Base-by-base conservation (phyloP, 2,113 vertebrate species). In the Ellobius talpinus region DNA sequence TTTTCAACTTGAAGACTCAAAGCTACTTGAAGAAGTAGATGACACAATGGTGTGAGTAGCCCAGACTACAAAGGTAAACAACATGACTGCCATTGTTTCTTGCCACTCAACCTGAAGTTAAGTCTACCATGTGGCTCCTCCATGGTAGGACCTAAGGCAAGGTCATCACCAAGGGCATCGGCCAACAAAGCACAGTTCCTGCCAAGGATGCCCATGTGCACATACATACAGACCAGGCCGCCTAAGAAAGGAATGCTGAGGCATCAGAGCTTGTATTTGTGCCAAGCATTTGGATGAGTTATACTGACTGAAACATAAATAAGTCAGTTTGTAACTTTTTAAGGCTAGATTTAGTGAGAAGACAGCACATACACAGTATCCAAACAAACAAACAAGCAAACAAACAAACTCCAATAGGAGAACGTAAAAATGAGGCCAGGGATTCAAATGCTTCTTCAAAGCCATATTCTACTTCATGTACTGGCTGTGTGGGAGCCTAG, bases 371-470 rank as follows among this genome's bases (percentile, higher is more conserved):
- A 84, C 21, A 36, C 4, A 63, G 55, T 29, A 29, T 42, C 36
- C 12, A 61, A 39, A 81, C 23, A 81, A n/a, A 91, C 6, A 50
- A 65, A 81, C 23, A 81, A n/a, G 89, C 6, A 50, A 65, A 47
- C 55, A 55, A 73, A 91, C 79, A 87, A 87, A 23, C 52, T 86
- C 63, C 79, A 94, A 93, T 12, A 82, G 78, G 87, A 85, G 8
- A 55, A 88, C 45, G 91, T 55, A 33, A 86, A 89, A 87, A 89
- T 95, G 55, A 42, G 42, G n/a, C 14, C 24, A 50, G 10, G 24
- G 17, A 10, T 93, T 95, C 50, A 88, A 81, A n/a, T 74, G 39
- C 55, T 68, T 78, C 52, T 87, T 55, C 87, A 87, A 93, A 91
- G n/a, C n/a, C n/a, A n/a, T n/a, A n/a, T n/a, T n/a, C n/a, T n/a